These are phyloP conservation scores for Astropecten irregularis DNA, from an alignment of 53 echinoderm and acorn worm genomes.

Conservation along the genomic window DNA sequence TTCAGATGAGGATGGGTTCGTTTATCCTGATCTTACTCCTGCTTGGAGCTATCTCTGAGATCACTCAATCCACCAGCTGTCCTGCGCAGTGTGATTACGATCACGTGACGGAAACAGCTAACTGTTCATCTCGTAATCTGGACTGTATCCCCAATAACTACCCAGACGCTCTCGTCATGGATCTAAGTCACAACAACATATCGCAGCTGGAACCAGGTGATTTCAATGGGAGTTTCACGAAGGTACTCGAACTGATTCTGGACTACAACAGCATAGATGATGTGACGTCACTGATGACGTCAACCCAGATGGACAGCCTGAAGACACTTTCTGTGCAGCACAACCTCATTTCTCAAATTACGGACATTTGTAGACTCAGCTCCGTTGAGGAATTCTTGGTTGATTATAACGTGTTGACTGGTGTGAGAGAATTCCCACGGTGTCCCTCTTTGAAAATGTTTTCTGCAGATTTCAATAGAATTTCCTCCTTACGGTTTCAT, in stretches of 20 bases:
- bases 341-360: not conserved
- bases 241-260: not conserved
- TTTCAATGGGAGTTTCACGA: constrained; percentile 11
- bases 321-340: constrained; percentile 1
- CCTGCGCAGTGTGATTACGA: constrained; percentile 28
- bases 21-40: not conserved
- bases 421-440: not conserved
- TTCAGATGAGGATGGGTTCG: not conserved
- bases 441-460: not conserved
- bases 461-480: not conserved
- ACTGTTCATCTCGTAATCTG: constrained; percentile 30
- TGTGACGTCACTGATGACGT: constrained; percentile 4
- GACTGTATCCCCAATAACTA: constrained; percentile 49
- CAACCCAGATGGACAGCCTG: not conserved
- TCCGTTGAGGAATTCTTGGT: not conserved
- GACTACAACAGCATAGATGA: constrained; percentile 22
- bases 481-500: no score
- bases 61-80: not conserved
- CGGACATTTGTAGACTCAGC: not conserved
- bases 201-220: not conserved
- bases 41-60: not conserved
- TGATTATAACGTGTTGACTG: not conserved
- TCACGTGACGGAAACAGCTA: not conserved
- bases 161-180: constrained; percentile 42
- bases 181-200: constrained; percentile 44